Evolutionary conservation across 2,888 invertebrate genomes (phyloP), one percentile per base, ranked within the genome.

Genomic region (Platerodrilus igneus): DNA sequence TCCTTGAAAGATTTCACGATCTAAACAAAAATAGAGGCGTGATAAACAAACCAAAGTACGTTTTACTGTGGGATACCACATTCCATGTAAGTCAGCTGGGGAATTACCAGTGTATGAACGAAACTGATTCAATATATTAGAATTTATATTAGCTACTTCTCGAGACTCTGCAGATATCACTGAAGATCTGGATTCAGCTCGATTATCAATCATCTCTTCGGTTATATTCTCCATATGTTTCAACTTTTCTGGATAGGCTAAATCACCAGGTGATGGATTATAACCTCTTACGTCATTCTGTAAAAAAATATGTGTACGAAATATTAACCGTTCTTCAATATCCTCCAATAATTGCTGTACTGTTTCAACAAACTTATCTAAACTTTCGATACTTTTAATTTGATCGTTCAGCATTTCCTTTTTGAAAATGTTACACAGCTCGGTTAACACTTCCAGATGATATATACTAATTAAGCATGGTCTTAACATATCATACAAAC

Each of bases 61-160:
- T 10, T 97, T 76, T 0, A 99, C 95, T 0, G 93, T 95, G 0
- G 99, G 99, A 69, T 97, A 99, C 99, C 99, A 99, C 94, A 99
- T 94, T 15, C 97, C 99, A 69, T 97, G 97, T 18, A 97, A 73
- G 73, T 99, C 97, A 0, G 96, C 68, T 19, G 68, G 66, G 8
- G 67, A 67, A 60, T 66, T 70, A 49, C 72, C 71, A 21, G 72
- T 70, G 42, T 70, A 69, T 4, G 72, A 69, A 29, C 71, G 64
- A 42, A 70, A 66, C 34, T 67, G 68, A 33, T 61, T 61, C 21
- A 62, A 62, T 56, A 60, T 64, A 57, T 47, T 62, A 41, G 47
- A 72, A 40, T 72, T 78, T 25, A 81, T 76, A 51, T 73, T 75
- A 18, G 83, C 84, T 1, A 83, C 83, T 63, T 87, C 87, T 53